Base-by-base conservation (phyloP, 2,797 vertebrate genomes). In the Amblyraja radiata region DNA sequence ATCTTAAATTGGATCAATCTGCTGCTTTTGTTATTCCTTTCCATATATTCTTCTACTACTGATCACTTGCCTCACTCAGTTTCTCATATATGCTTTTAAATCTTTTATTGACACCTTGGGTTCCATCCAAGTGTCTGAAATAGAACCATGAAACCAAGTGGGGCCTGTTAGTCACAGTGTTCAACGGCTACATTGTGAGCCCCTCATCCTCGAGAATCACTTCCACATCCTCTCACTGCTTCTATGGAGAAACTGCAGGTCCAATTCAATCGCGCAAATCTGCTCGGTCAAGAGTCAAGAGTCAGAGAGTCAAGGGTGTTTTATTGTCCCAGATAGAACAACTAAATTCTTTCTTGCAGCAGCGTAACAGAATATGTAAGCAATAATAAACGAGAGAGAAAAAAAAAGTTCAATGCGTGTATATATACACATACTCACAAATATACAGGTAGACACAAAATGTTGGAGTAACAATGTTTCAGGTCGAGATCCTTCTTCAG, bases 1-100 rank as follows among this genome's bases (percentile, higher is more conserved):
- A 92, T 92, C 39, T 92, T 73, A 92, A 92, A 92, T 76, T 92
- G 90, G 71, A 92, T 91, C 90, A 91, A 91, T 92, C 90, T 92
- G 90, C 90, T 76, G 68, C 58, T 92, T 92, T 92, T 92, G 39
- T 76, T 71, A 92, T 74, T 92, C 73, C 90, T 92, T 92, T 92
- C 71, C 90, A 76, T 73, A 92, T 91, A 73, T 91, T 91, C 90
- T 73, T 91, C 90, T 71, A 76, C 90, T 46, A 54, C 46, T 92
- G 71, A 92, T 46, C 36, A 23, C 90, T 58, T 46, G 32, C 68
- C 71, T 58, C 16, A 36, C 90, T 92, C 65, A 73, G 23, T 46
- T 76, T 92, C 90, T 74, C 90, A 73, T 74, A n/a, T 13, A 54
- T 92, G 73, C 46, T 92, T 76, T 76, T 76, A 74, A 74, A 92